A percentile compares a stretch with the other conserved stretches of the same genome.
phyloP scores from a whole-genome alignment of 2,113 vertebrate species.

The Tenebrosternarchus preto region DNA sequence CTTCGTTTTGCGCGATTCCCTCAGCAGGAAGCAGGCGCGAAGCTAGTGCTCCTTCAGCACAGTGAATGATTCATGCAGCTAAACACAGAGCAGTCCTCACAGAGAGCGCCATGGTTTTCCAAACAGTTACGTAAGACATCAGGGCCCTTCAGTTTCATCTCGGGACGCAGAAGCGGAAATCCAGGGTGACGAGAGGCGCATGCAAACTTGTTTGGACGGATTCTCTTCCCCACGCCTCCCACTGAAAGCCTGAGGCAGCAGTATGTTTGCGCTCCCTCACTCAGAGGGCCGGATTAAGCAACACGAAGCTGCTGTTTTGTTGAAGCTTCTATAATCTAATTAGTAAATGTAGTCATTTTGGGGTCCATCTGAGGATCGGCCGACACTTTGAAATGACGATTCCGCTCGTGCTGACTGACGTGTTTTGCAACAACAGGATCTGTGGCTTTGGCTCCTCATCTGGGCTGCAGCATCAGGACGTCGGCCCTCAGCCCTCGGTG shows the following conservation, averaged over 20 bases:
- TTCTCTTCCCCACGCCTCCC: background rate
- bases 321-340: constrained; percentile 66
- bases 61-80: constrained; percentile 15
- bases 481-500: background rate
- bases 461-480: background rate
- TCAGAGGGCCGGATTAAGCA: constrained; percentile 18
- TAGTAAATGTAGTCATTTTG: constrained; percentile 44
- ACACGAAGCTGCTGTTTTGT: constrained; percentile 57
- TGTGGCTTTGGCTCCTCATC: background rate
- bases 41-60: background rate
- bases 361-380: background rate
- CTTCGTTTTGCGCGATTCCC: background rate
- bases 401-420: constrained; percentile 39
- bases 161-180: background rate
- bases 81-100: constrained; percentile 2
- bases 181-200: background rate
- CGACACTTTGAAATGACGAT: constrained; percentile 41
- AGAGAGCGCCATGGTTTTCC: background rate
- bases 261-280: background rate
- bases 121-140: constrained; percentile 25
- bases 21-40: background rate
- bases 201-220: background rate
- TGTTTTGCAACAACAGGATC: constrained; percentile 39
- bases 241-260: background rate
- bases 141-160: background rate